These are phyloP conservation scores for Bergia puertoricense DNA, from an alignment of 92 coral and sea anemone species.

Conservation along the genomic window DNA sequence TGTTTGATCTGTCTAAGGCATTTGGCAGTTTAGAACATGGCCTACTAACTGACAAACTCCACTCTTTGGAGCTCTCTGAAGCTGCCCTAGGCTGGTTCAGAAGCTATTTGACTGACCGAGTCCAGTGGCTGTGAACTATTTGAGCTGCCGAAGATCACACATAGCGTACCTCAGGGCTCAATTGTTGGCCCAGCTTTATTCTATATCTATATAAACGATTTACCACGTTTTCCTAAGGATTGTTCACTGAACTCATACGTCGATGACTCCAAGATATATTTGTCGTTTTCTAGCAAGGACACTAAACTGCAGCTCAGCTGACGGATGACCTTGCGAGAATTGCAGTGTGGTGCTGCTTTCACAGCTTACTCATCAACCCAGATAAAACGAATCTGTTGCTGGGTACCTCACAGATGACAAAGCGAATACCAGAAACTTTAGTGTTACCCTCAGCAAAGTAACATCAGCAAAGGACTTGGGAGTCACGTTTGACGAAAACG, in stretches of 20 bases:
- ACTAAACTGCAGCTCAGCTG: neutral
- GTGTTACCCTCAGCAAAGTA: too few species aligned
- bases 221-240: neutral
- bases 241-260: too few species aligned
- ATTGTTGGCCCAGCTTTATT: neutral
- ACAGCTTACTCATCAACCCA: too few species aligned
- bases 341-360: conserved; percentile 1
- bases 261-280: too few species aligned
- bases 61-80: neutral
- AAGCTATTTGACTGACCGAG: too few species aligned
- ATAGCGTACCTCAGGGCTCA: neutral
- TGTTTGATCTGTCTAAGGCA: conserved; percentile 26
- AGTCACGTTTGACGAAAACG: too few species aligned
- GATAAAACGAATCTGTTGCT: too few species aligned
- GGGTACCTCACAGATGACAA: too few species aligned
- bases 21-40: conserved; percentile 46
- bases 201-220: neutral
- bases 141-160: neutral
- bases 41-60: neutral
- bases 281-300: neutral
- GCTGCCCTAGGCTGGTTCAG: neutral
- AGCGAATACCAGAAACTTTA: too few species aligned
- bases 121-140: neutral
- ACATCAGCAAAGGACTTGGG: too few species aligned
- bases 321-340: neutral